Evolutionary conservation across 64 coral and sea anemone species (phyloP), one percentile per base, ranked within the genome.

Genomic region (Acropora tenuis): DNA sequence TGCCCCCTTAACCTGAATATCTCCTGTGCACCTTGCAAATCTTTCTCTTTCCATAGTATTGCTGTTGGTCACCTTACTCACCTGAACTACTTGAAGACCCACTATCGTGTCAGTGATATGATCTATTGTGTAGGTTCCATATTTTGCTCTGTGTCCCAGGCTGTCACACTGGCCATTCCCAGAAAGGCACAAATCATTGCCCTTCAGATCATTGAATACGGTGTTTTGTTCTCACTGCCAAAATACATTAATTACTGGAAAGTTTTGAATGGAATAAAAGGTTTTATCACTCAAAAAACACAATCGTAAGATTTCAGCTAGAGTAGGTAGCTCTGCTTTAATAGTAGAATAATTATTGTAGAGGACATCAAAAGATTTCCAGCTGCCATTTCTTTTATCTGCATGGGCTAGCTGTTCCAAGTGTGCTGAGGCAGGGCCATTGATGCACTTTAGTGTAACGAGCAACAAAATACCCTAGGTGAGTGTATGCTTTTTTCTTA

Each of bases 11-110:
- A 7, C 87, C 6, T 89, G 50, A 10, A 92, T 75, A n/a, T 47
- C 67, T 13, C 40, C 44, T 15, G 72, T 50, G 65, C 83, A 88
- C 43, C 84, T 73, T 46, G 67, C 41, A 79, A 75, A 88, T 18
- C 76, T 84, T 41, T 88, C 84, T 45, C 86, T 93, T 15, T 93
- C 77, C 91, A 93, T 93, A 50, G 57, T 52, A 89, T 93, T 93
- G 7, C 85, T 88, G 15, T 41, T 76, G n/a, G 76, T 88, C 43
- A 93, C 92, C 10, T 93, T 85, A 74, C 61, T 88, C 17, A 80
- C 92, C 60, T 93, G 81, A 66, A 92, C 73, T 48, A 84, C 18
- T 41, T 92, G 18, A 60, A 86, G 47, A 3, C 76, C 90, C 1
- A 75, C 79, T 19, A 92, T 48, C 46, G 85, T 92, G 18, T 60